phyloP scores from a whole-genome alignment of 2,797 vertebrate species.

The Poeciliopsis paucimaculata region DNA sequence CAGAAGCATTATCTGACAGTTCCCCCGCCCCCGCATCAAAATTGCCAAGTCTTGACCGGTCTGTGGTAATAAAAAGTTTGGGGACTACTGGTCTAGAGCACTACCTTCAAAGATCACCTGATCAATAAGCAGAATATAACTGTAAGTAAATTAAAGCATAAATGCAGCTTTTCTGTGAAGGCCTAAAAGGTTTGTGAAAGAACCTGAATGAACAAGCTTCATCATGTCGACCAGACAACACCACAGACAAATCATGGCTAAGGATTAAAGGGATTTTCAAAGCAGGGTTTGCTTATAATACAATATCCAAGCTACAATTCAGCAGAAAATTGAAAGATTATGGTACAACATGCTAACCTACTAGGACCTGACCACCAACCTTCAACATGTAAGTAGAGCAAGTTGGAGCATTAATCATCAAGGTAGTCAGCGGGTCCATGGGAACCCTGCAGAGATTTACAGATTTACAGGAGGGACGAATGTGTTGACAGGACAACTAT shows the following conservation, averaged over 20 bases:
- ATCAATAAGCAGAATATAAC: not conserved
- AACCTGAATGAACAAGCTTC: not conserved
- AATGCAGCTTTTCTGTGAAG: not conserved
- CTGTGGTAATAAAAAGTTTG: too few relatives aligned
- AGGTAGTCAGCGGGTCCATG: not conserved
- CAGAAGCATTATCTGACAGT: too few relatives aligned
- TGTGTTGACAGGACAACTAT: not conserved
- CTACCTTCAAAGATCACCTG: not conserved
- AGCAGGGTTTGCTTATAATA: not conserved
- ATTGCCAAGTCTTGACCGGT: too few relatives aligned
- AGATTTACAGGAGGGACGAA: not conserved
- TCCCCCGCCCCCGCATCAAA: too few relatives aligned
- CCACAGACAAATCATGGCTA: not conserved
- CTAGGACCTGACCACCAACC: not conserved
- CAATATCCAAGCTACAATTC: not conserved
- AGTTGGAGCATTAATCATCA: not conserved
- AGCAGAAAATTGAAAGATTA: not conserved
- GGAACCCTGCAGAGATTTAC: not conserved
- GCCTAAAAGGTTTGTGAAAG: not conserved
- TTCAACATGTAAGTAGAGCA: not conserved
- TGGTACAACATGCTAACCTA: not conserved
- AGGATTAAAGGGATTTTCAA: not conserved
- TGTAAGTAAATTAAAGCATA: not conserved
- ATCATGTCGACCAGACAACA: not conserved
- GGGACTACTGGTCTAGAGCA: not conserved